A percentile compares a stretch with the other conserved stretches of the same genome.
Conservation (phyloP, 1,140 invertebrate genomes). For the Halyomorpha halys region DNA sequence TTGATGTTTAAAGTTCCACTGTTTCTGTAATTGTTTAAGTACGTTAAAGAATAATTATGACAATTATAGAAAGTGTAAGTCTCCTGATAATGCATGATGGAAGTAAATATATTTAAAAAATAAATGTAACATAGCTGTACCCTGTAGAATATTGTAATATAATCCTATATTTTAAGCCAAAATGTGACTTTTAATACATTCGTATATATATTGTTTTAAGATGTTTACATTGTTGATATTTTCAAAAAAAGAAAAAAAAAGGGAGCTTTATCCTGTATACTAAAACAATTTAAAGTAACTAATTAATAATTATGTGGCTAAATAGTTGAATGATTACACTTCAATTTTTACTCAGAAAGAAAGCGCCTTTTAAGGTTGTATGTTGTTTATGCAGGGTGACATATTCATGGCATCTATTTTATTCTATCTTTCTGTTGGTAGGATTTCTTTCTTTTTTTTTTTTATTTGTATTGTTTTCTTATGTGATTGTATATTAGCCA, state of each 20-base stretch:
- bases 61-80: constrained; percentile 14
- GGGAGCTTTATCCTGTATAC: constrained; percentile 20
- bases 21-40: constrained; percentile 12
- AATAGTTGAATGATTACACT: constrained; percentile 8
- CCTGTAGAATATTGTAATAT: constrained; percentile 24
- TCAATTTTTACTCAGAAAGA: constrained; percentile 5
- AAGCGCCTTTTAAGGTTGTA: constrained; percentile 22
- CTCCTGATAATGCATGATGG: constrained; percentile 17
- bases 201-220: constrained; percentile 19
- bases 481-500: constrained; percentile 7
- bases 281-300: constrained; percentile 21
- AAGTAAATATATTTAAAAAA: constrained; percentile 9
- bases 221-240: constrained; percentile 25
- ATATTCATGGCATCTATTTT: constrained; percentile 5
- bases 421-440: neutral
- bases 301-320: constrained; percentile 21
- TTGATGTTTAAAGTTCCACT: constrained; percentile 13
- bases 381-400: constrained; percentile 15
- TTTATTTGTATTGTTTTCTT: neutral
- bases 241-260: constrained; percentile 6
- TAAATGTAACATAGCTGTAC: constrained; percentile 22
- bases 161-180: constrained; percentile 24
- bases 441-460: neutral
- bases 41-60: constrained; percentile 5
- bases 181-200: constrained; percentile 22